Conservation (phyloP, 64 coral and sea anemone genomes). For the Montipora cactus region DNA sequence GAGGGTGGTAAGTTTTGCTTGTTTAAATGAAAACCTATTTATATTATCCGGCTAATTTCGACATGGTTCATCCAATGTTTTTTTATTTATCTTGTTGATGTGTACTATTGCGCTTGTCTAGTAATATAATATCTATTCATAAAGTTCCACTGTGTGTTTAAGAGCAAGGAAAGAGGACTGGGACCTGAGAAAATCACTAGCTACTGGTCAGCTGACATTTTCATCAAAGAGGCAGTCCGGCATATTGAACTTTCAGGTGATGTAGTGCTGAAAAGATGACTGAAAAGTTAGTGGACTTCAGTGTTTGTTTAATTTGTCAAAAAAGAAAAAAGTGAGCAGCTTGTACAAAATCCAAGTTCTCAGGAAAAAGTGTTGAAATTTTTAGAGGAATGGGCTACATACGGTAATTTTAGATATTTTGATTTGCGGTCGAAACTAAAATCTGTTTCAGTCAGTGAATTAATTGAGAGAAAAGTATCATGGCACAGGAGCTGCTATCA, state of each 20-base stretch:
- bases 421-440: background rate
- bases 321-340: background rate
- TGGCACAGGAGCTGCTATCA: constrained; percentile 6
- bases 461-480: background rate
- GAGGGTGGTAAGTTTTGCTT: too few species aligned
- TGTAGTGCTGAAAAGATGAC: background rate
- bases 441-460: background rate
- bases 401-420: background rate
- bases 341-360: background rate
- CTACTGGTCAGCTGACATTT: constrained; percentile 37
- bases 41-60: too few species aligned
- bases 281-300: background rate
- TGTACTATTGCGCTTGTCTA: too few species aligned
- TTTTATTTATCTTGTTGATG: too few species aligned
- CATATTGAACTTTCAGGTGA: constrained; percentile 35
- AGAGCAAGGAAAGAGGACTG: too few species aligned
- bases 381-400: background rate
- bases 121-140: too few species aligned
- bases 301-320: background rate
- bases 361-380: background rate
- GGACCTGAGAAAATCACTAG: too few species aligned
- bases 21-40: too few species aligned
- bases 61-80: too few species aligned
- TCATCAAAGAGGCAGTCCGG: constrained; percentile 5
- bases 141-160: too few species aligned